Percentiles rank a stretch among this genome's conserved stretches.
Evolutionary conservation across 2,113 vertebrate species (phyloP).

Genomic region (Cebus imitator): DNA sequence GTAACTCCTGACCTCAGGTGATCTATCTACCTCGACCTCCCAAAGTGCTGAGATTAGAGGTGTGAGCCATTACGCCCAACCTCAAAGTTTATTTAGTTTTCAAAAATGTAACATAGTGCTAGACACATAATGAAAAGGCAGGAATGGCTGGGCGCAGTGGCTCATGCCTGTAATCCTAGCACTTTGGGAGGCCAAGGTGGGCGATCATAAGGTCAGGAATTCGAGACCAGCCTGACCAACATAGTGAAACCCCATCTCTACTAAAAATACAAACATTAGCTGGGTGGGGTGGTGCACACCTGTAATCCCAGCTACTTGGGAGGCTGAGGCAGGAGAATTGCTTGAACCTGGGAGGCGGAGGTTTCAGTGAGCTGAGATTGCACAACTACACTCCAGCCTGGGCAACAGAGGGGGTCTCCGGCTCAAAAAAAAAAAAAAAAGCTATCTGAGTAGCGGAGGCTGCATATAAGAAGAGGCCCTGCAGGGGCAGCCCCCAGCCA

Average conservation of each 20-base stretch:
- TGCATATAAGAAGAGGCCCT: background rate
- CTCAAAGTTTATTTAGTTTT: too few species aligned
- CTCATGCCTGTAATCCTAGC: too few species aligned
- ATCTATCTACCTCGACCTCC: background rate
- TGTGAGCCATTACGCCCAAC: background rate
- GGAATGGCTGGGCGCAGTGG: too few species aligned
- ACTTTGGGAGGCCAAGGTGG: too few species aligned
- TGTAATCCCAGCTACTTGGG: background rate
- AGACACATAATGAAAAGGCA: too few species aligned
- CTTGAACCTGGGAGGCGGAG: fast-evolving
- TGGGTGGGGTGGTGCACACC: background rate
- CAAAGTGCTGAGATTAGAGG: background rate
- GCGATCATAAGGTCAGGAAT: too few species aligned
- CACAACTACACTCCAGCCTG: background rate
- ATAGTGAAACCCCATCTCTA: too few species aligned
- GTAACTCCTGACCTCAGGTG: background rate
- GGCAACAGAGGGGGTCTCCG: background rate
- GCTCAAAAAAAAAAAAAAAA: background rate
- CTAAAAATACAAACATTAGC: too few species aligned
- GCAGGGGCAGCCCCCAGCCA: background rate
- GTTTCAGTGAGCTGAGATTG: background rate
- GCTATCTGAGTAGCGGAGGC: too few species aligned
- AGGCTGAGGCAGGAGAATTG: background rate
- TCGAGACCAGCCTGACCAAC: too few species aligned
- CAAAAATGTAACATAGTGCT: too few species aligned